A percentile compares a stretch with the other conserved stretches of the same genome.
Evolutionary conservation across 1,140 invertebrate species (phyloP).

Genomic region (Zaprionus lachaisei): DNA sequence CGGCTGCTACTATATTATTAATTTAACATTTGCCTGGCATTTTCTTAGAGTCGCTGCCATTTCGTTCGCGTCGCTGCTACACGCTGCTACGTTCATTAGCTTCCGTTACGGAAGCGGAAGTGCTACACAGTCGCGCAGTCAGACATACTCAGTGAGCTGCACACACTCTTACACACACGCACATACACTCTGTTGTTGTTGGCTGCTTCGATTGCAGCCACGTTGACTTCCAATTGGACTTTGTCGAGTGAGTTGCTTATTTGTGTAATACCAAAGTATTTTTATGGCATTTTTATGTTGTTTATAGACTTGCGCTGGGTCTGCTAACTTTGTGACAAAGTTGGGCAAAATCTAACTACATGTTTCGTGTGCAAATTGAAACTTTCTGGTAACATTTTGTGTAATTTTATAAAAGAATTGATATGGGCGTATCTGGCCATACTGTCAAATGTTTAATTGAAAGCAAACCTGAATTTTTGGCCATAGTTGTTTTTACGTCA

Average conservation of each 20-base stretch:
- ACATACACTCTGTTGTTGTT: conserved; percentile 12
- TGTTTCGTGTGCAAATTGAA: neutral
- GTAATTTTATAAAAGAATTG: neutral
- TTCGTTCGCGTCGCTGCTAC: conserved; percentile 42
- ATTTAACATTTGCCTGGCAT: conserved; percentile 63
- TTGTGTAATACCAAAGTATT: conserved; percentile 48
- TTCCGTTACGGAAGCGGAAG: conserved; percentile 70
- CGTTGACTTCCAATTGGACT: conserved; percentile 41
- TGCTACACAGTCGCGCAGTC: conserved; percentile 67
- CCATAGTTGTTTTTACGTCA: neutral
- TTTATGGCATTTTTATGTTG: conserved; percentile 51
- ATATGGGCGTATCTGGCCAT: neutral
- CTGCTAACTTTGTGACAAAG: conserved; percentile 21
- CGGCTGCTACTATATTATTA: conserved; percentile 52
- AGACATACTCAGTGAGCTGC: conserved; percentile 56
- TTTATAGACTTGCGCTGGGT: conserved; percentile 32
- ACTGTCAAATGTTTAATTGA: conserved; percentile 1
- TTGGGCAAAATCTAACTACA: neutral
- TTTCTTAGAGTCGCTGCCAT: conserved; percentile 55
- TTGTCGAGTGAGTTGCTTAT: conserved; percentile 43
- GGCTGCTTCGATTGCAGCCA: conserved; percentile 39
- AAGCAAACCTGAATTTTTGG: neutral
- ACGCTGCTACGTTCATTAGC: conserved; percentile 64
- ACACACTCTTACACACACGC: conserved; percentile 17
- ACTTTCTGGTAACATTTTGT: neutral